A percentile compares a stretch with the other conserved stretches of the same genome.
phyloP scores from a whole-genome alignment of 30 jellyfish, hydroid and myxozoan species.

The Mastigias papua region DNA sequence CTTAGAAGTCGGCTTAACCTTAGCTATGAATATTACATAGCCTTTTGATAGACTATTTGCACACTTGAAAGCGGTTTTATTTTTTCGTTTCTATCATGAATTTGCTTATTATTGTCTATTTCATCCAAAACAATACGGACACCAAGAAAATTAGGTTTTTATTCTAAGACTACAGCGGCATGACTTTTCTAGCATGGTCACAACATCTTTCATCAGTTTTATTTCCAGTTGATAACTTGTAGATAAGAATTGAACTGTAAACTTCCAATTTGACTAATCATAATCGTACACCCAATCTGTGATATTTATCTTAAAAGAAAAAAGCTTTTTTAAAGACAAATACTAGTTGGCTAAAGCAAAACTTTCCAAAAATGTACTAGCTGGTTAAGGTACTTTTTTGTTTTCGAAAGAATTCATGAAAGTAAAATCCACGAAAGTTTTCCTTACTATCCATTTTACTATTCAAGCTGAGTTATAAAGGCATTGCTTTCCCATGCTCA shows the following conservation, averaged over 20 bases:
- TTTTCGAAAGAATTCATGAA: no score
- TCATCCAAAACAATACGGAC: conserved; percentile 2
- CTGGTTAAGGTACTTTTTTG: no score
- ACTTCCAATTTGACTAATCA: no score
- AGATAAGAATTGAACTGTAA: not conserved
- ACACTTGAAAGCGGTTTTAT: conserved; percentile 25
- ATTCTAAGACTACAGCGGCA: conserved; percentile 7
- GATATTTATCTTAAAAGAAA: no score
- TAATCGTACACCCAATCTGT: no score
- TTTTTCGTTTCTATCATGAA: conserved; percentile 1
- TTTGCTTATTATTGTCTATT: conserved; percentile 13
- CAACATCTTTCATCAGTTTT: not conserved
- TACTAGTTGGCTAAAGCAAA: no score
- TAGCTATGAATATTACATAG: not conserved
- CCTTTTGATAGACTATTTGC: conserved; percentile 5
- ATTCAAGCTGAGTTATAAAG: no score
- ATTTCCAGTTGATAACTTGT: not conserved
- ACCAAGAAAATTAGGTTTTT: conserved; percentile 3
- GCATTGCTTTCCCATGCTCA: no score
- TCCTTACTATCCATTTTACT: no score
- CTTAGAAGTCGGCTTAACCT: conserved; percentile 27
- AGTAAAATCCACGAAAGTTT: no score
- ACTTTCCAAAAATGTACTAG: no score
- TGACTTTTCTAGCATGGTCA: not conserved
- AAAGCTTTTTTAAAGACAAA: no score